A percentile compares a stretch with the other conserved stretches of the same genome.
Evolutionary conservation across 1,140 invertebrate genomes (phyloP).

Genomic region (Diprion similis): DNA sequence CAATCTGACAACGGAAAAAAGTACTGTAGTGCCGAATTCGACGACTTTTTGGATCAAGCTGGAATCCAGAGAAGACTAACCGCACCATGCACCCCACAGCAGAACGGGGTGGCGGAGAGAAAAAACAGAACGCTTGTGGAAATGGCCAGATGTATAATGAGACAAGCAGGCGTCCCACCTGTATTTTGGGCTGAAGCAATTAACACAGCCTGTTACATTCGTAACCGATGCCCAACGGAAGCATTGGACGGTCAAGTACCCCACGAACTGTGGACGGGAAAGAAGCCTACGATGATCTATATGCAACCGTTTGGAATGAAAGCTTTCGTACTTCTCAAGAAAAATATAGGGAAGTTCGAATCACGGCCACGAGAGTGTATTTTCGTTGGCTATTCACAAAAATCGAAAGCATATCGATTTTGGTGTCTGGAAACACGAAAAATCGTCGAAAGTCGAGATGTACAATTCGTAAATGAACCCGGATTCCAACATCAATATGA

Average conservation of each 20-base stretch:
- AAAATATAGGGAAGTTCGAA: conserved; percentile 31
- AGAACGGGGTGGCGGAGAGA: conserved; percentile 43
- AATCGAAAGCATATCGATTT: conserved; percentile 38
- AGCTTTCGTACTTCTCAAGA: conserved; percentile 24
- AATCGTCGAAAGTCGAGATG: conserved; percentile 38
- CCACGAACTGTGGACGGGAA: not conserved
- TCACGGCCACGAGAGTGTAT: conserved; percentile 26
- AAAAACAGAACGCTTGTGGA: conserved; percentile 37
- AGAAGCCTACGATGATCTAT: not conserved
- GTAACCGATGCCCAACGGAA: conserved; percentile 14
- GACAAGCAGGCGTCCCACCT: conserved; percentile 10
- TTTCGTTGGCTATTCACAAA: conserved; percentile 36
- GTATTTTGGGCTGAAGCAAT: conserved; percentile 18
- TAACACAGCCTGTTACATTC: conserved; percentile 1
- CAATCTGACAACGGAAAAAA: conserved; percentile 19
- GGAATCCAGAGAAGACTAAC: conserved; percentile 28
- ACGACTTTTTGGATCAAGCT: conserved; percentile 8
- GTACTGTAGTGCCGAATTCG: conserved; percentile 18
- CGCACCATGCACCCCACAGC: conserved; percentile 37
- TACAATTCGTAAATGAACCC: conserved; percentile 37
- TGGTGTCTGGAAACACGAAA: conserved; percentile 35
- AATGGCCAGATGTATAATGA: conserved; percentile 36
- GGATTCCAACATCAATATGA: conserved; percentile 8
- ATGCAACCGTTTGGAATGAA: conserved; percentile 10
- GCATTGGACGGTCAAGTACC: not conserved